Percentiles rank a stretch among this genome's conserved stretches.
Conservation (phyloP, 2,113 vertebrate species). For the Ancistrus triradiatus region DNA sequence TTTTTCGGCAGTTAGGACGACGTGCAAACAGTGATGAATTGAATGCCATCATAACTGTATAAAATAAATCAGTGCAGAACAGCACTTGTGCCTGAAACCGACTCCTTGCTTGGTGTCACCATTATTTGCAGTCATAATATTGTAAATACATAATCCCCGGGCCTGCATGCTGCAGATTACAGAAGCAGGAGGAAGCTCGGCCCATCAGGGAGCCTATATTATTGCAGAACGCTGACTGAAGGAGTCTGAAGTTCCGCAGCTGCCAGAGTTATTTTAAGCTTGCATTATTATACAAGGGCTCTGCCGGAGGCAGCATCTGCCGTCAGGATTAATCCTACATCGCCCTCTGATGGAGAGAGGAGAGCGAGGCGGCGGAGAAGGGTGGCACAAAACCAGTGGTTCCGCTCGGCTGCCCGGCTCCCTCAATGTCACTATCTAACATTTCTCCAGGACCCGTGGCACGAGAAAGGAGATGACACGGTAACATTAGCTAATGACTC, state of each 20-base stretch:
- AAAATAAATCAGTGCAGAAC: background rate
- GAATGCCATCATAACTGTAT: no score
- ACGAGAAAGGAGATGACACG: constrained; percentile 48
- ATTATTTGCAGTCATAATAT: background rate
- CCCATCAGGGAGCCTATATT: constrained; percentile 10
- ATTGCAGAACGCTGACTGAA: constrained; percentile 47
- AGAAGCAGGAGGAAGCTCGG: background rate
- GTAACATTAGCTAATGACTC: constrained; percentile 53
- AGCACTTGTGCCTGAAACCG: background rate
- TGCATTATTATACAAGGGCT: constrained; percentile 50
- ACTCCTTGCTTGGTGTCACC: background rate
- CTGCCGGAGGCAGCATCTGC: constrained; percentile 39
- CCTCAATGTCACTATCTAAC: constrained; percentile 48
- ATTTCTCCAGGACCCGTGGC: constrained; percentile 41
- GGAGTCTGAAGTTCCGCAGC: constrained; percentile 54
- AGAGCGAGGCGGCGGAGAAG: constrained; percentile 38
- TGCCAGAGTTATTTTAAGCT: constrained; percentile 52
- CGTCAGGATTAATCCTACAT: constrained; percentile 42
- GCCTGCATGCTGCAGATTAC: background rate
- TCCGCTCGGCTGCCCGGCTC: constrained; percentile 36
- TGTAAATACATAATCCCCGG: background rate
- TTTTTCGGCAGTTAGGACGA: no score
- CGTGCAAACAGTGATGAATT: no score
- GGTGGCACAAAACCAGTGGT: constrained; percentile 21
- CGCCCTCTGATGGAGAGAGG: constrained; percentile 55